Base-by-base conservation (phyloP, 2,797 vertebrate species). In the Pseudomugil tenellus region DNA sequence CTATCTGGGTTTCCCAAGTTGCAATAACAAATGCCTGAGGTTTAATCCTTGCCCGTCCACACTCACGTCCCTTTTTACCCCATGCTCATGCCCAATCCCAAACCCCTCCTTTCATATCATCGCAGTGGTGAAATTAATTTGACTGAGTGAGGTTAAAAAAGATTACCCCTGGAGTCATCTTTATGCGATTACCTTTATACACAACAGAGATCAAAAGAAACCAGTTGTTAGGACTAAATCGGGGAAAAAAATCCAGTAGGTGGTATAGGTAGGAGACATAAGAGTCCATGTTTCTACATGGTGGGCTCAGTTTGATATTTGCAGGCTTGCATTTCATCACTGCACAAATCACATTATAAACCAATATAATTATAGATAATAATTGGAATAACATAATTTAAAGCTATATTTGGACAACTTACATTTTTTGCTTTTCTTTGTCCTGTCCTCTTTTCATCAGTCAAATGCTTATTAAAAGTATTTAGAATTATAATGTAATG, bases 111-210 rank as follows among this genome's bases (percentile, higher is more conserved):
- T 80, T 72, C 11, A 31, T 72, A 76, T 86, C 82, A 78, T 77
- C 78, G 76, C 60, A 74, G 55, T 3, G 5, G 51, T 58, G 63
- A 87, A 90, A 87, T 89, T 57, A 84, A 80, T 90, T 84, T 81
- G 64, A 59, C 79, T 70, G 79, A 59, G 32, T 57, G 72, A 81
- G 79, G 86, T 87, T 89, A 86, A 89, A 87, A 88, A 81, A 85
- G 76, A 90, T 87, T 84, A 85, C 63, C 74, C 52, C 54, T 10
- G 29, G 74, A 74, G 77, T 87, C 81, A 88, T 88, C 80, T 76
- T 89, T 68, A 78, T 81, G 70, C 70, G 79, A 90, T 89, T 89
- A 89, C 78, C 72, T 89, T 79, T 75, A 79, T 60, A 76, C 80
- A 82, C 83, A 76, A 76, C 68, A 16, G 76, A 82, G 84, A 88